These are phyloP conservation scores for Cheilosia pagana DNA, from an alignment of 2,888 invertebrate genomes.

Conservation along the genomic window DNA sequence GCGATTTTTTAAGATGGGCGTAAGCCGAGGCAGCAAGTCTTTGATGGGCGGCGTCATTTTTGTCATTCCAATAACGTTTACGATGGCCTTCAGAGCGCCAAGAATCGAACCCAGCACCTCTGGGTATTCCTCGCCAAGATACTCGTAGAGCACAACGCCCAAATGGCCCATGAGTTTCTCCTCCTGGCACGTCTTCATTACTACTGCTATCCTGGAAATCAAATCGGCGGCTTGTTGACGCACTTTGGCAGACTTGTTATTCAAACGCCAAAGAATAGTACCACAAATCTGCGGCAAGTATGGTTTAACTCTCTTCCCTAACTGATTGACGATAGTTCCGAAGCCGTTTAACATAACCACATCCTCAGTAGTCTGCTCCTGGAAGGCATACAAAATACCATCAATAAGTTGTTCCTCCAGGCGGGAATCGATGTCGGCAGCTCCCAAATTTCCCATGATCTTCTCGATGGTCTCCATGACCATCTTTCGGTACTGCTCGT, in stretches of 20 bases:
- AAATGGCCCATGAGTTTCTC: conserved; percentile 99
- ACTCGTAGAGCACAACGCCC: conserved; percentile 99
- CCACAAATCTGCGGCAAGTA: conserved; percentile 99
- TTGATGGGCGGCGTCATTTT: conserved; percentile 99
- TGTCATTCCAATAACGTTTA: conserved; percentile 99
- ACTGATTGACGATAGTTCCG: conserved; percentile 98
- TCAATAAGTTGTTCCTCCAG: conserved; percentile 99
- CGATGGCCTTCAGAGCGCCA: conserved; percentile 99
- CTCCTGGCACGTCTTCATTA: conserved; percentile 99
- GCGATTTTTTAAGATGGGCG: conserved; percentile 98
- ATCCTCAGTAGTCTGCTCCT: conserved; percentile 99
- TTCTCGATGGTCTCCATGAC: conserved; percentile 99
- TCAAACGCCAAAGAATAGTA: conserved; percentile 99
- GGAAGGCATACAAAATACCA: conserved; percentile 99
- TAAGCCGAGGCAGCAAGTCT: conserved; percentile 97
- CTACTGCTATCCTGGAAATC: conserved; percentile 98
- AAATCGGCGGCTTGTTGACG: conserved; percentile 99
- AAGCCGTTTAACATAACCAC: conserved; percentile 99
- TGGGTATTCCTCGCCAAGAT: conserved; percentile 99
- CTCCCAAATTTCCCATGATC: conserved; percentile 98
- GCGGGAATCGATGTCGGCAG: conserved; percentile 98
- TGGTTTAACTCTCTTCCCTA: conserved; percentile 98
- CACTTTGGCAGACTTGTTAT: conserved; percentile 99
- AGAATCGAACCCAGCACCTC: conserved; percentile 99
- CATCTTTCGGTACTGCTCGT: conserved; percentile 99